A percentile compares a stretch with the other conserved stretches of the same genome.
phyloP scores from a whole-genome alignment of 2,888 invertebrate species.

The Brenthis ino region DNA sequence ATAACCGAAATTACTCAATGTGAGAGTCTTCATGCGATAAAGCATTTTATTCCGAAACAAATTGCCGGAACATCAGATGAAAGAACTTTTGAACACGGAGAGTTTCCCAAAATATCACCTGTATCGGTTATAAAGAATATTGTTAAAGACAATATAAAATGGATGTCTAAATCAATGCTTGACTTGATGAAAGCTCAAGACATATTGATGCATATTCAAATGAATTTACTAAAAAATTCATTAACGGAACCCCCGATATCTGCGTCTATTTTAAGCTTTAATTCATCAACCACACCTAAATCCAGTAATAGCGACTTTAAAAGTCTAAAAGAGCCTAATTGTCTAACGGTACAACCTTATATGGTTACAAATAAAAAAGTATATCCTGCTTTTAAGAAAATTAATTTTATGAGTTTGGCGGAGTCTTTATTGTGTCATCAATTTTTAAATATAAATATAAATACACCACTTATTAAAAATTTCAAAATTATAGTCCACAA shows the following conservation, averaged over 20 bases:
- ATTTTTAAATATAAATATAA: slow-evolving; percentile 2
- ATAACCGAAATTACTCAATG: slow-evolving; percentile 24
- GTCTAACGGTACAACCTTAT: not conserved
- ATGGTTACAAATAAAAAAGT: slow-evolving; percentile 5
- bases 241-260: not conserved
- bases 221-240: slow-evolving; percentile 1
- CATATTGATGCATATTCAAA: slow-evolving; percentile 6
- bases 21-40: slow-evolving; percentile 10
- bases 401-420: slow-evolving; percentile 11
- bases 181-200: slow-evolving; percentile 1
- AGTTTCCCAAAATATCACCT: slow-evolving; percentile 11
- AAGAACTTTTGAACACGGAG: not conserved
- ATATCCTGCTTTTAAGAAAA: slow-evolving; percentile 13
- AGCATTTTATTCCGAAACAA: slow-evolving; percentile 14
- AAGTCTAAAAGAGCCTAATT: not conserved
- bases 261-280: not conserved
- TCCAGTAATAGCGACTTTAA: not conserved
- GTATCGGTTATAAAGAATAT: not conserved
- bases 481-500: slow-evolving; percentile 5
- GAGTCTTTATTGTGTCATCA: not conserved
- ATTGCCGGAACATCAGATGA: not conserved
- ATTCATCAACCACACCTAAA: not conserved
- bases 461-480: not conserved
- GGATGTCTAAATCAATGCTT: not conserved
- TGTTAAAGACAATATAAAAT: slow-evolving; percentile 2